Base-by-base conservation (phyloP, 2,888 invertebrate genomes). In the Cotesia congregata region DNA sequence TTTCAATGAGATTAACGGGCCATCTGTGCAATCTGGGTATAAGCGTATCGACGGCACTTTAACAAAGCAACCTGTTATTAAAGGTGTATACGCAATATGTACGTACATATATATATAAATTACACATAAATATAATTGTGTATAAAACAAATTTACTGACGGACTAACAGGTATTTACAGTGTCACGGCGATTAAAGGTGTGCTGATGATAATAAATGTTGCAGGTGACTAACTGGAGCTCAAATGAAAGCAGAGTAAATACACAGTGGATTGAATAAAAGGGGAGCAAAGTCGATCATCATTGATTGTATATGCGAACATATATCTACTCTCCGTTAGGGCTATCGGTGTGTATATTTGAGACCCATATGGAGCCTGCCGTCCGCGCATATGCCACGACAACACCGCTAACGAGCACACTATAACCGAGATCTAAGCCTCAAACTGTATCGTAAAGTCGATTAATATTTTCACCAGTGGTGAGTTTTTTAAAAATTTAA, bases 1-100 rank as follows among this genome's bases (percentile, higher is more conserved):
- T 89, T 89, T 88, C 88, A 89, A 89, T 89, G 88, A 89, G 89
- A 89, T 89, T 89, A 89, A 86, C 87, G 86, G 87, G 86, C 88
- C 89, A 89, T 89, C 89, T 89, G 89, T 89, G 88, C 88, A 76
- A 83, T 82, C 83, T 85, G 83, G 86, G 85, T 86, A 87, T 61
- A 71, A 71, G 71, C 71, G 71, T 71, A 71, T 71, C 61, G 59
- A 71, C 60, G 38, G 30, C 72, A 64, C 40, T 69, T 41, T 68
- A 73, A 77, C 78, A 78, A 73, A 75, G 78, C 77, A 74, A 77
- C 77, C 77, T 77, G 77, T 74, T 77, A 64, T 74, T 20, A 38
- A 30, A 65, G 65, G 65, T 65, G 30, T 62, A 62, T 62, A 7
- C 20, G 30, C 30, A 30, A 30, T 30, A 30, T 30, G 30, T 30